Evolutionary conservation across 2,113 vertebrate genomes (phyloP), one percentile per base, ranked within the genome.

Genomic region (Dasyurus viverrinus): DNA sequence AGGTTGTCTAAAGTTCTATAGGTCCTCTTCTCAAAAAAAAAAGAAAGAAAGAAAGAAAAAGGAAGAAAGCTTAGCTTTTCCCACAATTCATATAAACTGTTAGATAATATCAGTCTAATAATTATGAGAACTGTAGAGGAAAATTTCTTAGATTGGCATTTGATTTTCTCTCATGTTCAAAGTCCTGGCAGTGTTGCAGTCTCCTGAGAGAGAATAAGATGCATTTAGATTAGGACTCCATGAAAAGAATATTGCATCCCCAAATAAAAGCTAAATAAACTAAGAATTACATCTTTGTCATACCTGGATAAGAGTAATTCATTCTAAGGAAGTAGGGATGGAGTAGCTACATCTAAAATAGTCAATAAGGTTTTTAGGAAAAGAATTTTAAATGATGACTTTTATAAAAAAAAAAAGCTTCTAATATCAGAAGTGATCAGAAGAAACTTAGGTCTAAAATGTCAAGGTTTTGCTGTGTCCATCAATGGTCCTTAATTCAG

Each of bases 211-310:
- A 42, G 46, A 7, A 54, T 30, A 2, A 55, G 55, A 95, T 57
- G 30, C 47, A 30, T 76, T 97, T 93, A 27, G 16, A 91, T 50
- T 14, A 94, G 50, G 48, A 94, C 52, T 53, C 50, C 90, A 24
- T 30, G 68, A 89, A 84, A 91, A 93, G 48, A 91, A 48, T 57
- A 1, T 60, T 54, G 60, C 16, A 8, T 24, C 10, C 26, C 48
- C 54, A 47, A 47, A 89, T 93, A 53, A 89, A 47, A 5, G 89
- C 91, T 12, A 3, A 55, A 91, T 27, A 42, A 50, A 76, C 24
- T 92, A 68, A 95, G 55, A 50, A 30, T 54, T 90, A 94, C 8
- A 27, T 27, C 55, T 57, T 60, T 27, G 27, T 30, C 27, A 30
- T 3, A 60, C 57, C 57, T 60, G 57, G 57, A 30, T 60, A 14